Evolutionary conservation across 53 echinoderm and acorn worm genomes (phyloP).

Genomic region (Echinometra lucunter): DNA sequence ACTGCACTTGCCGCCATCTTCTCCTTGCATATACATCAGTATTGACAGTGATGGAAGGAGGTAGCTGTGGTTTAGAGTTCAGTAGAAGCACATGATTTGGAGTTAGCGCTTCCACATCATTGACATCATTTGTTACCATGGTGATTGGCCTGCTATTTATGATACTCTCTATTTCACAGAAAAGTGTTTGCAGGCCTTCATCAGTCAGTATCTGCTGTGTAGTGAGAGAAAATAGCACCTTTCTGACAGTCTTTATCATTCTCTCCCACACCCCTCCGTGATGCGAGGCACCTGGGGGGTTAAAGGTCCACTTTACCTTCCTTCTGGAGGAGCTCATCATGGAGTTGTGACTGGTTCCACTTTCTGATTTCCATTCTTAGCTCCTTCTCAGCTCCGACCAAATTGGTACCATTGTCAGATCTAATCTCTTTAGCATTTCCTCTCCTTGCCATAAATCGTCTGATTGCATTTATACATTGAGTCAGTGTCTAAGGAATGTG

Average conservation of each 20-base stretch:
- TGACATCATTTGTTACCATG: neutral
- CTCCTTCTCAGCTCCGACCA: conserved; percentile 67
- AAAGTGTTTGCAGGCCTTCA: neutral
- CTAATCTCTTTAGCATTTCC: conserved; percentile 57
- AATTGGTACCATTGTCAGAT: conserved; percentile 72
- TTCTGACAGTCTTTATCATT: conserved; percentile 16
- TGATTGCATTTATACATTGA: conserved; percentile 68
- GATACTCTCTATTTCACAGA: conserved; percentile 10
- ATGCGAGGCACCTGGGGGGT: conserved; percentile 65
- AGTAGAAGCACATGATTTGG: conserved; percentile 1
- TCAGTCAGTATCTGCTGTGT: neutral
- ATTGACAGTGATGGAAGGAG: neutral
- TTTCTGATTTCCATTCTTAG: conserved; percentile 39
- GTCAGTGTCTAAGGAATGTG: conserved; percentile 15
- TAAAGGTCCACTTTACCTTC: conserved; percentile 69
- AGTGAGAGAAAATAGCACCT: neutral
- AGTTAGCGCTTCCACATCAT: neutral
- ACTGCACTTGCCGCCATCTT: conserved; percentile 70
- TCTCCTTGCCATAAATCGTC: conserved; percentile 65
- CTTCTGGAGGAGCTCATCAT: conserved; percentile 59
- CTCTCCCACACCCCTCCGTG: conserved; percentile 70
- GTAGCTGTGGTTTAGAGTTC: neutral
- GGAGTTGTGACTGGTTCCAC: conserved; percentile 47
- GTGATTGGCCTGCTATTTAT: conserved; percentile 16
- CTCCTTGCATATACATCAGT: conserved; percentile 65